phyloP scores from a whole-genome alignment of 2,113 vertebrate genomes.

The Zosterops pallidus region DNA sequence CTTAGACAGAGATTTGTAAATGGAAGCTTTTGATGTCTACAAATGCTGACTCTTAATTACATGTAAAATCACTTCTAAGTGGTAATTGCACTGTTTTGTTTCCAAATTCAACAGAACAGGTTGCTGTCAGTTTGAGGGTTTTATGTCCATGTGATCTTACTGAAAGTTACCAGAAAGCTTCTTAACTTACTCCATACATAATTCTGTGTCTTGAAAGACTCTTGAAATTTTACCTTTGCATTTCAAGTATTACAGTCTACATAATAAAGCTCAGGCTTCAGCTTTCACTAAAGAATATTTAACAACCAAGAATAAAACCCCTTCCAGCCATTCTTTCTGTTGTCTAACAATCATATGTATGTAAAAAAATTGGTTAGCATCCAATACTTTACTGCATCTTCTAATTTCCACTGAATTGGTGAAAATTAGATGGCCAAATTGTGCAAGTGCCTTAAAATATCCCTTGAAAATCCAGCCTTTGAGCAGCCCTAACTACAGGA shows the following conservation, averaged over 20 bases:
- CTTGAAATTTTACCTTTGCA: background rate
- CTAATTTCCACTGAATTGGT: background rate
- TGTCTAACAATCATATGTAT: background rate
- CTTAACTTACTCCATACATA: background rate
- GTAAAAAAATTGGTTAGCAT: background rate
- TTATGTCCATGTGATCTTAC: background rate
- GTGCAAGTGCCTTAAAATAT: background rate
- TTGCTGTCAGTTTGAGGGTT: background rate
- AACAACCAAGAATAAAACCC: accelerated
- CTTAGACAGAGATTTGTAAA: conserved; percentile 31
- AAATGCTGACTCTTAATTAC: conserved; percentile 22
- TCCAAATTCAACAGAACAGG: background rate
- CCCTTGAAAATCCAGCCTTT: background rate
- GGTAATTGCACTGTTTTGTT: conserved; percentile 2
- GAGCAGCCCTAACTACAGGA: background rate
- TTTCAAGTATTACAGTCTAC: background rate
- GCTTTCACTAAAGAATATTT: background rate
- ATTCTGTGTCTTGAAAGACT: background rate
- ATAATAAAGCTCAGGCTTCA: background rate
- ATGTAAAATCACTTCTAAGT: background rate
- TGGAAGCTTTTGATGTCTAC: conserved; percentile 54
- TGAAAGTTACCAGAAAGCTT: background rate
- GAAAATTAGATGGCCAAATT: background rate
- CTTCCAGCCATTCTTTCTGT: background rate
- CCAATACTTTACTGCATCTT: background rate